A percentile compares a stretch with the other conserved stretches of the same genome.
Conservation (phyloP, 2,797 vertebrate species). For the Cetoscarus ocellatus region DNA sequence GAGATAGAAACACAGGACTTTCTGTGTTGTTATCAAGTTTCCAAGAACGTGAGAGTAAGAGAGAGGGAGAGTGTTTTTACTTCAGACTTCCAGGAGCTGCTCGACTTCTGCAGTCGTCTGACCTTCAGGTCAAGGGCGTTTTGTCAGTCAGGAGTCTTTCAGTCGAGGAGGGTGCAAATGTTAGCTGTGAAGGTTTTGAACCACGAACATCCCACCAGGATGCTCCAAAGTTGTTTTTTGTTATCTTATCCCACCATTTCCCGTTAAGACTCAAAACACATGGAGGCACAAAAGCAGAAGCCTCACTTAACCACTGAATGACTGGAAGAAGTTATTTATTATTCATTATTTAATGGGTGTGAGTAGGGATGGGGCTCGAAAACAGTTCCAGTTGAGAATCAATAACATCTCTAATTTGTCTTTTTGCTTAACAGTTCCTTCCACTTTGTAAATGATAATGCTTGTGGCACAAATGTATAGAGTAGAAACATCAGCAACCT, state of each 20-base stretch:
- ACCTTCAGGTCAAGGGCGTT: not conserved
- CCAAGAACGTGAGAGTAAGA: constrained; percentile 25
- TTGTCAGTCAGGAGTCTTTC: constrained; percentile 4
- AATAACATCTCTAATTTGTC: too few relatives aligned
- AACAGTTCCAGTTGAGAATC: too few relatives aligned
- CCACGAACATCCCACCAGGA: constrained; percentile 35
- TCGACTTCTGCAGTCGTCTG: constrained; percentile 18
- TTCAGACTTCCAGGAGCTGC: constrained; percentile 29
- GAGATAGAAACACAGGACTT: constrained; percentile 29
- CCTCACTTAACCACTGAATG: not conserved
- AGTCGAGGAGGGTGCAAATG: constrained; percentile 10
- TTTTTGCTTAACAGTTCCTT: too few relatives aligned
- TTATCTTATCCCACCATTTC: constrained; percentile 52
- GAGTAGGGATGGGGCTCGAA: too few relatives aligned
- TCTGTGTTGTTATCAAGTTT: constrained; percentile 49
- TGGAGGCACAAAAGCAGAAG: constrained; percentile 1
- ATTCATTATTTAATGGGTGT: too few relatives aligned
- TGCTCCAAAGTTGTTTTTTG: constrained; percentile 46
- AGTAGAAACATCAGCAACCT: too few relatives aligned
- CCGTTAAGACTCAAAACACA: constrained; percentile 43
- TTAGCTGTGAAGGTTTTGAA: constrained; percentile 1
- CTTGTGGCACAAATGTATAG: too few relatives aligned
- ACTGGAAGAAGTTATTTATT: too few relatives aligned
- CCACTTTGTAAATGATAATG: too few relatives aligned
- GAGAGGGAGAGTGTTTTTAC: constrained; percentile 30